These are phyloP conservation scores for Cephus runcator DNA, from an alignment of 2,888 invertebrate species.

Conservation along the genomic window DNA sequence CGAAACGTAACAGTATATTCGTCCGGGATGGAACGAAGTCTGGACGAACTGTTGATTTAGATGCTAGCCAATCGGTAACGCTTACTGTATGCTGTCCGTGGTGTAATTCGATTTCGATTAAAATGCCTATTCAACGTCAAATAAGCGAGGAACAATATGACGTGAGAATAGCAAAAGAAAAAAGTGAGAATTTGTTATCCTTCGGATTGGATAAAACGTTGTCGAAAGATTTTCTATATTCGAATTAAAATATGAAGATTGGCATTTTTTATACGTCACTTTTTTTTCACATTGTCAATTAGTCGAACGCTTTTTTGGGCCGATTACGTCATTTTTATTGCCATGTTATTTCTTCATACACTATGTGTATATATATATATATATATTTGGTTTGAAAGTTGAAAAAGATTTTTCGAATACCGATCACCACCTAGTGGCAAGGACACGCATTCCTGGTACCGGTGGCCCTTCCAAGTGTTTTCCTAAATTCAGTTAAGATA, in stretches of 20 bases:
- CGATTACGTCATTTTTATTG: background rate
- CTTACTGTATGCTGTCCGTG: constrained; percentile 22
- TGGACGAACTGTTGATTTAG: constrained; percentile 25
- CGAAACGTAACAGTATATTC: constrained; percentile 4
- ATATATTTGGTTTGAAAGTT: background rate
- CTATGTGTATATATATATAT: no score
- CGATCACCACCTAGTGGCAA: constrained; percentile 47
- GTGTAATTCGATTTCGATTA: constrained; percentile 36
- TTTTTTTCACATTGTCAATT: no score
- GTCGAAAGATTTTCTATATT: background rate
- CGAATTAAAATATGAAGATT: background rate
- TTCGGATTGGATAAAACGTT: background rate
- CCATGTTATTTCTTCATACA: background rate
- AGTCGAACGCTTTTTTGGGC: background rate
- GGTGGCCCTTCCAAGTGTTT: constrained; percentile 46
- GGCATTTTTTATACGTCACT: background rate
- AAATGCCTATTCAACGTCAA: constrained; percentile 18
- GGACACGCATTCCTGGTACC: constrained; percentile 49
- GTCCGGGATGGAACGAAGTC: constrained; percentile 2
- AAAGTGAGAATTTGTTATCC: constrained; percentile 2
- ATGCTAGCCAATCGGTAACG: constrained; percentile 23
- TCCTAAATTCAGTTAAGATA: constrained; percentile 57
- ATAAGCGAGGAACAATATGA: background rate
- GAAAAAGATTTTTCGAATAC: constrained; percentile 39
- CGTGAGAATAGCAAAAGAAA: constrained; percentile 2